phyloP scores from a whole-genome alignment of 37 sponge, comb jelly and placozoan genomes.

The Ianthella basta region DNA sequence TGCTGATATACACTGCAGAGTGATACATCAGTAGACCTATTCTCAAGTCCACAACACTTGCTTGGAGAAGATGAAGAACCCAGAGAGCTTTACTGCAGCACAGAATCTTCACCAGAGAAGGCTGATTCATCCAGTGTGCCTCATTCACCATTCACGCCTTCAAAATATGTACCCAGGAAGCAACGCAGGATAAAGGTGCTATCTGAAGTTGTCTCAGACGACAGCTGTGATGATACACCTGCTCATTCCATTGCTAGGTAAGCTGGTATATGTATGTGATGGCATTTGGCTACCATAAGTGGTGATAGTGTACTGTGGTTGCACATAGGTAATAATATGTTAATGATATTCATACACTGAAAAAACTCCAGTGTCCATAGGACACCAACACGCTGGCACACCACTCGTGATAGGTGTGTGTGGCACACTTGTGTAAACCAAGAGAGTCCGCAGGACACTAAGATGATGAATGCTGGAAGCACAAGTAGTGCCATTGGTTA shows the following conservation, averaged over 20 bases:
- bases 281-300: not conserved
- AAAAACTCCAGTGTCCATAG: no score
- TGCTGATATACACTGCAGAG: not conserved
- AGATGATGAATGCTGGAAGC: no score
- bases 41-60: not conserved
- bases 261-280: not conserved
- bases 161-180: slow-evolving; percentile 6
- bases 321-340: no score
- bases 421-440: no score
- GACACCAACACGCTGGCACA: no score
- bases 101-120: not conserved
- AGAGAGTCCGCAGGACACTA: no score
- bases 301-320: no score
- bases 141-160: not conserved
- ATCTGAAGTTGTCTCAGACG: slow-evolving; percentile 1
- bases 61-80: not conserved
- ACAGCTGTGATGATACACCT: not conserved
- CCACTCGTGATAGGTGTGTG: no score
- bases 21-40: slow-evolving; percentile 1
- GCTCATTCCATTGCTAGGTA: not conserved
- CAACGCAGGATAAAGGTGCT: not conserved
- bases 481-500: no score
- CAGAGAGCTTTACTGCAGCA: not conserved
- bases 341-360: no score
- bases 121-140: not conserved